Evolutionary conservation across 2,113 vertebrate species (phyloP).

Genomic region (Sprattus sprattus): DNA sequence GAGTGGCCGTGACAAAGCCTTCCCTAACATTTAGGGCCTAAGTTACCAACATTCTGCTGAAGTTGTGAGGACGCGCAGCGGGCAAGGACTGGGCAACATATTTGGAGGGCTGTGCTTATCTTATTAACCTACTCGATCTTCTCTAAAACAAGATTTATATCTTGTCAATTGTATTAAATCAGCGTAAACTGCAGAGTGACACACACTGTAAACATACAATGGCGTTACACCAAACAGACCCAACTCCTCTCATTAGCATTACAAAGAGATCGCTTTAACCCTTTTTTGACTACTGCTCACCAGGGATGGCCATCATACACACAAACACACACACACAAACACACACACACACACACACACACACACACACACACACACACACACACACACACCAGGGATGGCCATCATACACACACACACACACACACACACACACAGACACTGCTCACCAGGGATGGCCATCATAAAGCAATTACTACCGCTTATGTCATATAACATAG

Average conservation of each 20-base stretch:
- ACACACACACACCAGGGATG: no score
- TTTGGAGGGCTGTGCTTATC: neutral
- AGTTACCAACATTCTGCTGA: neutral
- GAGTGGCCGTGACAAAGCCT: constrained; percentile 21
- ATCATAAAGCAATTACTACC: neutral
- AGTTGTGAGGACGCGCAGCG: neutral
- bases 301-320: neutral
- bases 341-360: no score
- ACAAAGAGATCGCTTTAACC: neutral
- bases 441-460: neutral
- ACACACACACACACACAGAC: no score
- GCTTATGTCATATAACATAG: neutral
- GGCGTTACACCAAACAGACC: neutral
- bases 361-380: no score
- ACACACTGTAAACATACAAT: neutral
- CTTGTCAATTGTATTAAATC: neutral
- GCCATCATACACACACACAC: no score
- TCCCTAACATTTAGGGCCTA: no score
- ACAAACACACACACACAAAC: no score
- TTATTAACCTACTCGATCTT: neutral
- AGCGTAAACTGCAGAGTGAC: neutral
- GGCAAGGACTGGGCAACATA: no score
- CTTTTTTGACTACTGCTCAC: neutral
- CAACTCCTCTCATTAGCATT: neutral
- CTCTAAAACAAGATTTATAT: neutral